These are phyloP conservation scores for Triplophysa yarkandensis DNA, from an alignment of 2,797 vertebrate species.

Conservation along the genomic window DNA sequence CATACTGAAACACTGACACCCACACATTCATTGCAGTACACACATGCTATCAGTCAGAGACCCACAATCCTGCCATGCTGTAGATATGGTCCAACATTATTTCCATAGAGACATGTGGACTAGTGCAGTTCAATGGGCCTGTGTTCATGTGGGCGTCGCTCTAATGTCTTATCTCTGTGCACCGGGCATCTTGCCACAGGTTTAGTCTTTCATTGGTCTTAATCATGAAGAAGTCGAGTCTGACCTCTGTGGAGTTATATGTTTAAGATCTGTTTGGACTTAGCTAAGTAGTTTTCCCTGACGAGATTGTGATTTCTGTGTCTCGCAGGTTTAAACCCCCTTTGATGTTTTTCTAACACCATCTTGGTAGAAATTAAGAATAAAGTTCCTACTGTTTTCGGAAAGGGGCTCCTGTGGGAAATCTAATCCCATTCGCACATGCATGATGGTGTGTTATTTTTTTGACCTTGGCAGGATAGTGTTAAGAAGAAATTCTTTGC, in stretches of 20 bases:
- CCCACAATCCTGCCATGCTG: conserved; percentile 13
- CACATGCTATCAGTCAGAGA: not conserved
- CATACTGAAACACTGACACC: not conserved
- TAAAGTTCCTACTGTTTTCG: not conserved
- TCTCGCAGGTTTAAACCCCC: not conserved
- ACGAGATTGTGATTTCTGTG: not conserved
- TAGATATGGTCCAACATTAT: conserved; percentile 29
- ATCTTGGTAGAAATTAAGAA: not conserved
- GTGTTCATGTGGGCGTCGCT: not conserved
- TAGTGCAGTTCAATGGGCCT: conserved; percentile 5
- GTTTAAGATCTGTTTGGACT: not conserved
- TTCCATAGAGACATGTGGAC: conserved; percentile 1
- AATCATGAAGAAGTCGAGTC: conserved; percentile 8
- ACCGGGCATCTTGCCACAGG: not conserved
- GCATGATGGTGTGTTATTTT: not conserved
- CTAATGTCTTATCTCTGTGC: not conserved
- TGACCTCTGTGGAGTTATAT: conserved; percentile 10
- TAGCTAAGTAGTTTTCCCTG: not conserved
- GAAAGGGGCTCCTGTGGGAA: not conserved
- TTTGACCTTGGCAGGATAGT: not conserved
- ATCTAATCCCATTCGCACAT: not conserved
- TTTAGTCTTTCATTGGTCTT: not conserved
- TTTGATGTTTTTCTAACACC: not conserved
- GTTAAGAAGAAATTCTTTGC: not conserved
- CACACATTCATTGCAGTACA: not conserved